Evolutionary conservation across 2,113 vertebrate species (phyloP).

Genomic region (Dipodomys spectabilis): DNA sequence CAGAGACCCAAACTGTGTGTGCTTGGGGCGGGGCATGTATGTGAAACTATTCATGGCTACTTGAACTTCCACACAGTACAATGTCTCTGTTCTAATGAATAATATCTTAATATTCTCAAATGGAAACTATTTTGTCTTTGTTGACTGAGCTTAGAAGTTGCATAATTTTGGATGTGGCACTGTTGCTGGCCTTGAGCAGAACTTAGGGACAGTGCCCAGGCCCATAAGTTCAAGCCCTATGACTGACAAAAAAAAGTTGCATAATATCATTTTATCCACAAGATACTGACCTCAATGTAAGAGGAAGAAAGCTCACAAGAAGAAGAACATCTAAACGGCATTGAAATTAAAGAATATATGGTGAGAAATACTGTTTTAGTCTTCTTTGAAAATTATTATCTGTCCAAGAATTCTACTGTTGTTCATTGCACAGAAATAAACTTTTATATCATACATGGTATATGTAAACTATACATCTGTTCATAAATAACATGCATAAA

Average conservation of each 20-base stretch:
- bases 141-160: not conserved
- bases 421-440: not conserved
- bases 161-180: no score
- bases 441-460: not conserved
- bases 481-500: not conserved
- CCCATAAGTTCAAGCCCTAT: no score
- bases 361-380: not conserved
- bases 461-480: not conserved
- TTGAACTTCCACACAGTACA: not conserved
- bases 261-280: not conserved
- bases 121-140: not conserved
- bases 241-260: no score
- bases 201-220: no score
- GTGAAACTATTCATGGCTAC: not conserved
- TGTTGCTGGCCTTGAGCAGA: no score
- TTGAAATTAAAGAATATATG: not conserved
- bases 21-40: not conserved
- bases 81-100: not conserved
- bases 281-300: not conserved
- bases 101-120: not conserved
- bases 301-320: not conserved
- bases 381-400: not conserved
- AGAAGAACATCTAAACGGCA: not conserved
- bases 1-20: not conserved
- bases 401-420: not conserved